phyloP scores from a whole-genome alignment of 2,797 vertebrate genomes.

The Lates japonicus region DNA sequence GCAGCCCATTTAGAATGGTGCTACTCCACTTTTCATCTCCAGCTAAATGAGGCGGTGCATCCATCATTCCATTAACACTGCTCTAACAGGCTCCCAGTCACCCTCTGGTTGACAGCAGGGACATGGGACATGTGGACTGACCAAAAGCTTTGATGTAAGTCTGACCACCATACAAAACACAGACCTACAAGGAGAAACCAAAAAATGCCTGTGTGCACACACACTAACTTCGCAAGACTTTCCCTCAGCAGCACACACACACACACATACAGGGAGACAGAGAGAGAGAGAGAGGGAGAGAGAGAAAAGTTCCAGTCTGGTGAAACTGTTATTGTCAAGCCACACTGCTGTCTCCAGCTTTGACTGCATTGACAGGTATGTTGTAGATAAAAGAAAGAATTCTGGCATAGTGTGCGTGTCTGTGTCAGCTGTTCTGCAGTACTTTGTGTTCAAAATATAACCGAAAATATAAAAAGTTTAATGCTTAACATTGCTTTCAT shows the following conservation, averaged over 20 bases:
- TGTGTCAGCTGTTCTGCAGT: conserved; percentile 10
- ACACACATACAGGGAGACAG: neutral
- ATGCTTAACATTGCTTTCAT: conserved; percentile 10
- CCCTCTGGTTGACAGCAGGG: conserved; percentile 69
- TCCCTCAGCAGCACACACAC: conserved; percentile 26
- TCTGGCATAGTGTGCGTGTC: conserved; percentile 32
- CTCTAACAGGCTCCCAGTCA: conserved; percentile 70
- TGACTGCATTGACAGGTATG: conserved; percentile 65
- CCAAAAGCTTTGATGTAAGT: conserved; percentile 71
- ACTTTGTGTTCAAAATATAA: conserved; percentile 7
- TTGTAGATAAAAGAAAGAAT: conserved; percentile 56
- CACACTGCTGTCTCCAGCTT: conserved; percentile 24
- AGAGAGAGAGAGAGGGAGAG: neutral
- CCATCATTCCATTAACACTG: conserved; percentile 80
- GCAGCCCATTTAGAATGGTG: conserved; percentile 60
- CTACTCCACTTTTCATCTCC: conserved; percentile 78
- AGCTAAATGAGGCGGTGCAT: conserved; percentile 75
- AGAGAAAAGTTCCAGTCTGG: conserved; percentile 44
- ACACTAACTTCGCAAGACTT: conserved; percentile 21
- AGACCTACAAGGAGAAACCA: conserved; percentile 59
- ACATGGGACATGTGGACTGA: conserved; percentile 75
- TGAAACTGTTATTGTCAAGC: conserved; percentile 63
- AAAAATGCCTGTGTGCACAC: conserved; percentile 37
- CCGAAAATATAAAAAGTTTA: neutral
- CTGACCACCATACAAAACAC: conserved; percentile 69